Conservation (phyloP, 2,888 invertebrate genomes). For the Lepeophtheirus nordmannii region DNA sequence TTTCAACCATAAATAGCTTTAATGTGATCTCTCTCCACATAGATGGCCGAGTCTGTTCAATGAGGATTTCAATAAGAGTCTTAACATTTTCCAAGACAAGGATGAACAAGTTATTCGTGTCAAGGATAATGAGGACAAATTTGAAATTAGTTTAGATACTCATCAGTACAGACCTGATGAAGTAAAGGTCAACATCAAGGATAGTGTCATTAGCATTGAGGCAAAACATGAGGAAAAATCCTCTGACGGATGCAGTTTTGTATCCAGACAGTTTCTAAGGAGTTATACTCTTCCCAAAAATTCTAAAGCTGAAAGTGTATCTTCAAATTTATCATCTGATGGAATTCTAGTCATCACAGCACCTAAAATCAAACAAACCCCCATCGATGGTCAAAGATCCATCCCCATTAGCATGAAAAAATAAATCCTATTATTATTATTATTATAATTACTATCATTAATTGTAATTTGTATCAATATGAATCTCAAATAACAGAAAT, state of each 20-base stretch:
- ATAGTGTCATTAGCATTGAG: neutral
- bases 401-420: neutral
- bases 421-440: neutral
- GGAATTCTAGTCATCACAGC: constrained; percentile 19
- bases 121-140: constrained; percentile 15
- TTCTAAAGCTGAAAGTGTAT: constrained; percentile 10
- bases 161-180: constrained; percentile 20
- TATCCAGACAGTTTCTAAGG: constrained; percentile 18
- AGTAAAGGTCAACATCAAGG: constrained; percentile 12
- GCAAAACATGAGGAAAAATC: constrained; percentile 20
- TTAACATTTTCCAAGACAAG: constrained; percentile 10
- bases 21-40: neutral
- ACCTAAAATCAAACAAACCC: neutral
- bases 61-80: neutral
- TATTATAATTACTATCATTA: neutral
- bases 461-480: too few relatives aligned
- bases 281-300: constrained; percentile 18
- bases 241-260: constrained; percentile 9
- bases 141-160: constrained; percentile 20
- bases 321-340: constrained; percentile 17
- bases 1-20: neutral
- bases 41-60: neutral
- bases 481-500: neutral
- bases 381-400: neutral
- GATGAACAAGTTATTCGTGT: constrained; percentile 16